Base-by-base conservation (phyloP, 2,888 invertebrate species). In the Leptura quadrifasciata region DNA sequence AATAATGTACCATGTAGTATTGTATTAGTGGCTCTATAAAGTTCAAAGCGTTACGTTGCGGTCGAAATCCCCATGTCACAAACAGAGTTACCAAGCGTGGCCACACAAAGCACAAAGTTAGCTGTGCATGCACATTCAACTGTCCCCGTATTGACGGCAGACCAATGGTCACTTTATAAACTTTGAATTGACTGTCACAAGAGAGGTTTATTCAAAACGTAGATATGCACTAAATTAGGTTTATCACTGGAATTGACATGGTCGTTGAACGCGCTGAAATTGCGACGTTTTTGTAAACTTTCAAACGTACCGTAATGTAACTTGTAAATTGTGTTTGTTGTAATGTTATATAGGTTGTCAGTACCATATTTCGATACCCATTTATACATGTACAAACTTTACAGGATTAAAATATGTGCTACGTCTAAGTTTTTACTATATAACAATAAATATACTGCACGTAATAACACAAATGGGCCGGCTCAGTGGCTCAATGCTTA, bases 141-240 rank as follows among this genome's bases (percentile, higher is more conserved):
- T 87, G 86, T 87, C 86, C 84, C 80, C 79, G 80, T 84, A 85
- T 86, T 85, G 85, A 84, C 86, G 82, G 80, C 84, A 80, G 84
- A 81, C 85, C 86, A 86, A 86, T 86, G 87, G 87, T 86, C 87
- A 87, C 87, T 87, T 87, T 86, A 87, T 86, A 86, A 87, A 87
- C 85, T 87, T 87, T 86, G 85, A 86, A 87, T 88, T 87, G 87
- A 87, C 85, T 87, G 87, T 87, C 86, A 85, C 84, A 57, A 74
- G 79, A 73, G 83, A 80, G 82, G 82, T 84, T 83, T 84, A 84
- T 84, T 84, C 84, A 83, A 81, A 82, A 81, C 76, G 79, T 76
- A 83, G 82, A 84, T 82, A 79, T 79, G 83, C 75, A 75, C 76
- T 76, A 83, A 83, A 84, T 84, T 84, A 81, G 85, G 83, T 84